Conservation (phyloP, 2,797 vertebrate species). For the Phalanger gymnotis region DNA sequence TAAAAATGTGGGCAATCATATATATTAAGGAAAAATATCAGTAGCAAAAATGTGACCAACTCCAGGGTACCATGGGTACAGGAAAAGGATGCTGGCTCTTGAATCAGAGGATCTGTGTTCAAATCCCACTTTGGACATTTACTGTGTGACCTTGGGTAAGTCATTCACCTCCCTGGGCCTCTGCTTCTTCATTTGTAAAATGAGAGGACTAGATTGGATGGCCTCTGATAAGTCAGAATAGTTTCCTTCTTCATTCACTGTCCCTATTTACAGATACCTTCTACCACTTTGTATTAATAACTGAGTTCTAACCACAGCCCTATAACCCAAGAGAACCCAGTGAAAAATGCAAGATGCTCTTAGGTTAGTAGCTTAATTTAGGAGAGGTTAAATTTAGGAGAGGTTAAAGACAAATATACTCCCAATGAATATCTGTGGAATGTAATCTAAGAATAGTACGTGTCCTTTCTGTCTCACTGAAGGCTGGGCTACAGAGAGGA, state of each 20-base stretch:
- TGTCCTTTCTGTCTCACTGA: slow-evolving; percentile 3
- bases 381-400: background rate
- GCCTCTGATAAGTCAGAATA: background rate
- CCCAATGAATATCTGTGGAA: slow-evolving; percentile 11
- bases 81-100: background rate
- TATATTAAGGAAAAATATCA: background rate
- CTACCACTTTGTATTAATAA: background rate
- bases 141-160: background rate
- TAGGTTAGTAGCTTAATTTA: slow-evolving; percentile 9
- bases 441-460: background rate
- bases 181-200: background rate
- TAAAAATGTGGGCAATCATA: background rate
- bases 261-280: background rate
- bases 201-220: background rate
- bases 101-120: background rate
- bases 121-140: background rate
- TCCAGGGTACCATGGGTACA: background rate
- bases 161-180: background rate
- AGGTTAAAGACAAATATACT: slow-evolving; percentile 31
- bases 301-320: background rate
- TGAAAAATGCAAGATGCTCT: slow-evolving; percentile 42
- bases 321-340: slow-evolving; percentile 3
- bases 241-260: background rate
- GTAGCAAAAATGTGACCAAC: background rate
- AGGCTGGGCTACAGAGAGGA: slow-evolving; percentile 10